A percentile compares a stretch with the other conserved stretches of the same genome.
phyloP scores from a whole-genome alignment of 2,113 vertebrate genomes.

The Phasianus colchicus region DNA sequence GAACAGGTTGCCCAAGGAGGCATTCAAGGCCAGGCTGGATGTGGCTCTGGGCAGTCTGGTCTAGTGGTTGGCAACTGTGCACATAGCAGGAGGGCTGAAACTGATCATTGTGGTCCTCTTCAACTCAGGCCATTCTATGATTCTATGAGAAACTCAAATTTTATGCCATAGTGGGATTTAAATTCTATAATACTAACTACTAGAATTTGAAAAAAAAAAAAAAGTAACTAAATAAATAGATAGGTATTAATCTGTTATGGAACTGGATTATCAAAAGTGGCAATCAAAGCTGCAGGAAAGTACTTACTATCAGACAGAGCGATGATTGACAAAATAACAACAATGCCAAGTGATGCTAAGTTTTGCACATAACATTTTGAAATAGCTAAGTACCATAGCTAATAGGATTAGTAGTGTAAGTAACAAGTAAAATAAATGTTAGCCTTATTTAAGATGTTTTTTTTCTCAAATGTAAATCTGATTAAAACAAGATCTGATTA shows the following conservation, averaged over 20 bases:
- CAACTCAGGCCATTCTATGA: too few species aligned
- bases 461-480: background rate
- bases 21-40: too few species aligned
- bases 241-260: background rate
- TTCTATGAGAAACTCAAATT: background rate
- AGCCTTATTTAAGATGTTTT: background rate
- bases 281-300: background rate
- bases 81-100: too few species aligned
- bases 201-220: background rate
- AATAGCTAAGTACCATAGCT: background rate
- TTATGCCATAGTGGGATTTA: background rate
- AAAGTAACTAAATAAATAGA: background rate
- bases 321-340: background rate
- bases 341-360: background rate
- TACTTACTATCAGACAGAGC: accelerated
- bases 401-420: background rate
- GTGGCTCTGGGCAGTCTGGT: too few species aligned
- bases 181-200: background rate
- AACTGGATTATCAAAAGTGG: background rate
- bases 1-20: too few species aligned
- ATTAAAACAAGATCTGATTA: background rate
- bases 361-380: background rate
- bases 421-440: background rate
- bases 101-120: too few species aligned
- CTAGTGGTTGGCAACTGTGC: too few species aligned